phyloP scores from a whole-genome alignment of 2,797 vertebrate species.

The Rhadinocentrus ornatus region DNA sequence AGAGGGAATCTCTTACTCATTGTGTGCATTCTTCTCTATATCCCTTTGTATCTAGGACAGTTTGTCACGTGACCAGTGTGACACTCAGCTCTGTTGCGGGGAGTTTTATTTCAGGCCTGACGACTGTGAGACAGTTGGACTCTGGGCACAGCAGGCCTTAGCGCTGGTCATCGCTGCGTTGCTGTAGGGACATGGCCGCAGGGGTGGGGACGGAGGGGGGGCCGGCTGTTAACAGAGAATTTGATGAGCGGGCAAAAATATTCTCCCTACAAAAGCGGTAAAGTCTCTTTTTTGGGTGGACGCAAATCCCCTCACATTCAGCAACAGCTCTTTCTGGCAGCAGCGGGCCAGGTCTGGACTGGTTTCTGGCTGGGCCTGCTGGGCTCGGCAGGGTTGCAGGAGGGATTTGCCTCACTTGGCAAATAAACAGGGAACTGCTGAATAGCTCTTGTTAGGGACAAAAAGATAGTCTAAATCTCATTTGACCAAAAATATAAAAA shows the following conservation, averaged over 20 bases:
- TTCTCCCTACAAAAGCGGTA: slow-evolving; percentile 68
- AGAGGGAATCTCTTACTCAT: slow-evolving; percentile 48
- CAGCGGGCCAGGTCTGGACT: slow-evolving; percentile 59
- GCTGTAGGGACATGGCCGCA: slow-evolving; percentile 24
- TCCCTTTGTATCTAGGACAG: slow-evolving; percentile 53
- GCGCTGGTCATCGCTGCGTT: slow-evolving; percentile 36
- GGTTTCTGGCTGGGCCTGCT: slow-evolving; percentile 59
- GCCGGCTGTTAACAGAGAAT: slow-evolving; percentile 64
- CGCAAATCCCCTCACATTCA: slow-evolving; percentile 71
- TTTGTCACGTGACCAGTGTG: slow-evolving; percentile 54
- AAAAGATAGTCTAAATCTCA: slow-evolving; percentile 49
- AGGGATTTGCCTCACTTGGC: slow-evolving; percentile 66
- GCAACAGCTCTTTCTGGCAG: slow-evolving; percentile 71
- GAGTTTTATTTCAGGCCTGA: slow-evolving; percentile 49
- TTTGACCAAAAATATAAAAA: neutral
- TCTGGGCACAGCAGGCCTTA: slow-evolving; percentile 32
- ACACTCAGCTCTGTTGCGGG: slow-evolving; percentile 40
- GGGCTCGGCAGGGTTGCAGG: slow-evolving; percentile 61
- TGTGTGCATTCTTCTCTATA: slow-evolving; percentile 41
- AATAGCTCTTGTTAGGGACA: slow-evolving; percentile 60
- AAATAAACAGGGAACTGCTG: slow-evolving; percentile 45
- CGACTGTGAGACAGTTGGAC: slow-evolving; percentile 41
- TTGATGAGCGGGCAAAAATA: slow-evolving; percentile 78
- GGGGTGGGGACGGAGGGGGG: no score
- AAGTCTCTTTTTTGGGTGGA: slow-evolving; percentile 69